Conservation (phyloP, 2,797 vertebrate species). For the Catamblyrhynchus diadema region DNA sequence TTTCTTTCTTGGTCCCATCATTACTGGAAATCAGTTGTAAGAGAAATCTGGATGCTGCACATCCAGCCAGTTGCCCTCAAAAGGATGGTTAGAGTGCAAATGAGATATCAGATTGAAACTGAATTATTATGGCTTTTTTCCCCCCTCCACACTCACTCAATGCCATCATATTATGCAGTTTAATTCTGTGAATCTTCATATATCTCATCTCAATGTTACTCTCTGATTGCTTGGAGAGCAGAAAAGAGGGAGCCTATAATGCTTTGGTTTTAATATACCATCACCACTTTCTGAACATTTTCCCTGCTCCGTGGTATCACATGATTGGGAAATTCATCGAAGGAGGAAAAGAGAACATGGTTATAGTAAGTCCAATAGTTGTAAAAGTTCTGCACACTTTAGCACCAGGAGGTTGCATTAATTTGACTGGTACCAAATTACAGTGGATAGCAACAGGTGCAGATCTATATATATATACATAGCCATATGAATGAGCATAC, state of each 20-base stretch:
- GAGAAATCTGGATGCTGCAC: background rate
- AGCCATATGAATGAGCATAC: background rate
- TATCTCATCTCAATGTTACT: background rate
- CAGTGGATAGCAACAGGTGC: background rate
- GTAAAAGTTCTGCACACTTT: background rate
- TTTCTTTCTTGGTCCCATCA: background rate
- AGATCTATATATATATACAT: background rate
- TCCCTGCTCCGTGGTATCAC: background rate
- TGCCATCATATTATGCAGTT: background rate
- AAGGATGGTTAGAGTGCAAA: background rate
- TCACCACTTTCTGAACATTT: background rate
- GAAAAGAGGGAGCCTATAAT: background rate
- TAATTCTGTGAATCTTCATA: background rate
- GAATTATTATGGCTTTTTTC: background rate
- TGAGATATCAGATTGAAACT: background rate
- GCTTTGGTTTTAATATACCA: background rate
- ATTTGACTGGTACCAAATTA: background rate
- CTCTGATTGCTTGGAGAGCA: background rate
- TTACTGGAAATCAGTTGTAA: background rate
- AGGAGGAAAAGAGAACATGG: background rate
- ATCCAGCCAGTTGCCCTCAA: background rate
- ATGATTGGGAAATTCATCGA: background rate
- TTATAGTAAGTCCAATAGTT: background rate
- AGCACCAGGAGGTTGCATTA: background rate
- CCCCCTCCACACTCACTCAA: background rate